Base-by-base conservation (phyloP, 2,113 vertebrate species). In the Lethenteron camtschaticum region DNA sequence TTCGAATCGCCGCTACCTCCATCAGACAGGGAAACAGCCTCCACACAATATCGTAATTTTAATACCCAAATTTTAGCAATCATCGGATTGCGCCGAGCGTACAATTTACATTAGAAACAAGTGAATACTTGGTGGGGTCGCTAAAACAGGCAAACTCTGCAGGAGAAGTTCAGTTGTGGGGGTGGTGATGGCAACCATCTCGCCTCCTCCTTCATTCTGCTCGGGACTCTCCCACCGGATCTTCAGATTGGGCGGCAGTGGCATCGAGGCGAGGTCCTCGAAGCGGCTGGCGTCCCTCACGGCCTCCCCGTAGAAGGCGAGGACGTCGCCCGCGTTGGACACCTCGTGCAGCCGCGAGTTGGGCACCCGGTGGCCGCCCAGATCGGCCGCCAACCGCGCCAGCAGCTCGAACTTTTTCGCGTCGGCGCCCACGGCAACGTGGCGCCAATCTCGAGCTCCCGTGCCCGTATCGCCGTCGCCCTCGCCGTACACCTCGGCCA, bases 181-280 rank as follows among this genome's bases (percentile, higher is more conserved):
- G 41, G 41, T 41, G 41, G 41, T 41, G 41, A 41, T 41, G 41
- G 41, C 6, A 41, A 41, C 41, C 41, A 41, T 41, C 41, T 41
- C 41, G 41, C 41, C 41, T 41, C 41, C 41, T 41, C 41, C 41
- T 41, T 41, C 41, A 41, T 41, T 41, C 41, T 41, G 5, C 41
- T 41, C 41, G 41, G 41, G 41, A 7, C 41, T 41, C 41, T n/a
- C 63, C 82, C 82, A 80, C 2, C 1, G 70, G 70, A 84, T 79
- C 73, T 78, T 82, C 73, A 84, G 70, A 73, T 83, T 83, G 9
- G 79, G 70, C 57, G 82, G 82, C 14, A 84, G 74, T 57, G 81
- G 57, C 10, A 70, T 71, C 1, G 74, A 69, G 2, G 7, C 14
- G 2, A 78, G 73, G 69, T 82, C 80, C 71, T 82, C 78, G 18